phyloP scores from a whole-genome alignment of 2,888 invertebrate genomes.

The Hipparchia sbordonii region DNA sequence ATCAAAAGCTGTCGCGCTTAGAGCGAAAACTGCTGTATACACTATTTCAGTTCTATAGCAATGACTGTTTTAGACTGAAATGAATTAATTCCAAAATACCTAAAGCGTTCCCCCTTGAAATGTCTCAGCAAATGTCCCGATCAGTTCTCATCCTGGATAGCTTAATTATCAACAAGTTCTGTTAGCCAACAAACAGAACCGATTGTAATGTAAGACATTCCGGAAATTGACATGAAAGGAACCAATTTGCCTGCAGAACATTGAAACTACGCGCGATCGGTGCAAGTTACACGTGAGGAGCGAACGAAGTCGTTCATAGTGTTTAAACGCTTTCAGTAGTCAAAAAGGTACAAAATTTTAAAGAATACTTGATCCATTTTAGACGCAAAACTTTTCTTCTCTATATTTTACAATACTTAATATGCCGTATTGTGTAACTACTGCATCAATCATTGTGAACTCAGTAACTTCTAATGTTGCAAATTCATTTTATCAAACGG shows the following conservation, averaged over 20 bases:
- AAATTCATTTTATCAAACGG: no score
- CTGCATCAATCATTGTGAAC: no score
- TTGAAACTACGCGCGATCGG: constrained; percentile 31
- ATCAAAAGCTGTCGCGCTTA: no score
- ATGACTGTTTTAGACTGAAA: background rate
- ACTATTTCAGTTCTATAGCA: background rate
- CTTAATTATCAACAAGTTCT: constrained; percentile 46
- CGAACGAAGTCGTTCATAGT: background rate
- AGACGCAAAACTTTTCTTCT: no score
- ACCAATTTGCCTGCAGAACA: constrained; percentile 71
- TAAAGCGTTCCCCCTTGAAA: constrained; percentile 15
- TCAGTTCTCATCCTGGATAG: constrained; percentile 25
- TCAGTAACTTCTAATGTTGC: no score
- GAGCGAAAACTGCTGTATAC: no score
- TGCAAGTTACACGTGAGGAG: constrained; percentile 21
- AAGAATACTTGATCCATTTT: background rate
- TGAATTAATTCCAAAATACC: constrained; percentile 5
- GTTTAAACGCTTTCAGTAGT: background rate
- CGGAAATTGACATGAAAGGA: constrained; percentile 67
- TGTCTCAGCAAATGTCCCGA: constrained; percentile 14
- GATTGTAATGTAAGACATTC: constrained; percentile 54
- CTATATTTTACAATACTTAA: no score
- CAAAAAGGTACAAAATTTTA: background rate
- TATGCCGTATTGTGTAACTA: no score
- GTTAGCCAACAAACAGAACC: constrained; percentile 43